phyloP scores from a whole-genome alignment of 2,113 vertebrate genomes.

The Mola mola region DNA sequence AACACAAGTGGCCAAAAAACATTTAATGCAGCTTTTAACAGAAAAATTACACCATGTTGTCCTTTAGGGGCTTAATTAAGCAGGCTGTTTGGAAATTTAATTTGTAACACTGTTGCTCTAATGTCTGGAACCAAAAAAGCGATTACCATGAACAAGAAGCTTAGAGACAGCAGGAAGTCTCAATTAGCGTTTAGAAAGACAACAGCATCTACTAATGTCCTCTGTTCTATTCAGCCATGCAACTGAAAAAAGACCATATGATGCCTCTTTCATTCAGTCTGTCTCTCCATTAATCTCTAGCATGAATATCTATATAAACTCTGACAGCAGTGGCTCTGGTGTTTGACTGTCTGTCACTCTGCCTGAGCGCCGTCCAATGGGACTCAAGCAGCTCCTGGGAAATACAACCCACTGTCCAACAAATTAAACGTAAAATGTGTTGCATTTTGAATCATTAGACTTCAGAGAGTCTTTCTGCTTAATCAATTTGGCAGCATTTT shows the following conservation, averaged over 20 bases:
- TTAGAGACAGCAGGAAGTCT: conserved; percentile 24
- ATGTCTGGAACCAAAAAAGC: conserved; percentile 8
- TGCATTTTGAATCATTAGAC: no score
- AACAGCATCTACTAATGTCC: neutral
- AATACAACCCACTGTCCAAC: neutral
- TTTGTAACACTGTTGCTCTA: conserved; percentile 26
- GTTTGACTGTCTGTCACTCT: no score
- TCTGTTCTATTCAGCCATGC: neutral
- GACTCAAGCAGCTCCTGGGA: neutral
- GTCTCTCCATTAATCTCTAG: conserved; percentile 12
- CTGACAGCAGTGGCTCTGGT: conserved; percentile 5
- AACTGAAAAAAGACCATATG: neutral
- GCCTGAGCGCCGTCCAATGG: no score
- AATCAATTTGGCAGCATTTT: neutral
- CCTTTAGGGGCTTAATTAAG: no score
- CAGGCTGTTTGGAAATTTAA: no score
- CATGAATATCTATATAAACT: conserved; percentile 15
- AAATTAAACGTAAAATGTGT: no score
- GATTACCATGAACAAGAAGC: conserved; percentile 27
- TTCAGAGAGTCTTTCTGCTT: neutral
- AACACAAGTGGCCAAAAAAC: no score
- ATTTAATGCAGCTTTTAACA: no score
- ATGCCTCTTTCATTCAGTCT: conserved; percentile 8
- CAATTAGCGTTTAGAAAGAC: conserved; percentile 28
- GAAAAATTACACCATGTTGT: no score